phyloP scores from a whole-genome alignment of 2,113 vertebrate species.

The Ardeotis arabs region DNA sequence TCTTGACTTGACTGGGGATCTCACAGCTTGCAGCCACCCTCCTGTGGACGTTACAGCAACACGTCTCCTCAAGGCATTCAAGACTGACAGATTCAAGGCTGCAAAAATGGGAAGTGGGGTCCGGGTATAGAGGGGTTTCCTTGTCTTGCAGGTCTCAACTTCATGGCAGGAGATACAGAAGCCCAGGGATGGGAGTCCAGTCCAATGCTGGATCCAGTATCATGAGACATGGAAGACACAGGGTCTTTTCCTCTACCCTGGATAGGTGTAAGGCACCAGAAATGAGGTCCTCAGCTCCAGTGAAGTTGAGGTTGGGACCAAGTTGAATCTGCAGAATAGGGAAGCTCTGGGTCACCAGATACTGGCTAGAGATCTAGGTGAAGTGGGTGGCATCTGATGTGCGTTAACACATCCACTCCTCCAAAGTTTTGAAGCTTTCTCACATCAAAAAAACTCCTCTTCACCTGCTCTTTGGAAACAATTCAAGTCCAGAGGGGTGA shows the following conservation, averaged over 20 bases:
- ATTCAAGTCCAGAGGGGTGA: neutral
- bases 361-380: neutral
- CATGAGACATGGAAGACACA: rapidly evolving
- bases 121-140: neutral
- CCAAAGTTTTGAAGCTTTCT: neutral
- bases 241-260: neutral
- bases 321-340: neutral
- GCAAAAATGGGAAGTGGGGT: neutral
- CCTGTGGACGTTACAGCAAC: neutral
- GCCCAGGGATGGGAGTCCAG: neutral
- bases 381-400: neutral
- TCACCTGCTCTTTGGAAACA: neutral
- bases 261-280: neutral
- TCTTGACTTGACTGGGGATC: neutral
- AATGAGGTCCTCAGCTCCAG: neutral
- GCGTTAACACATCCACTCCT: neutral
- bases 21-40: neutral
- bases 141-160: neutral
- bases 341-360: neutral
- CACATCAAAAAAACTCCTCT: neutral
- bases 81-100: neutral
- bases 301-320: neutral
- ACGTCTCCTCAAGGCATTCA: neutral
- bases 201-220: neutral
- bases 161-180: neutral